Evolutionary conservation across 2,888 invertebrate species (phyloP), one percentile per base, ranked within the genome.

Genomic region (Arrhopalites spinosus): DNA sequence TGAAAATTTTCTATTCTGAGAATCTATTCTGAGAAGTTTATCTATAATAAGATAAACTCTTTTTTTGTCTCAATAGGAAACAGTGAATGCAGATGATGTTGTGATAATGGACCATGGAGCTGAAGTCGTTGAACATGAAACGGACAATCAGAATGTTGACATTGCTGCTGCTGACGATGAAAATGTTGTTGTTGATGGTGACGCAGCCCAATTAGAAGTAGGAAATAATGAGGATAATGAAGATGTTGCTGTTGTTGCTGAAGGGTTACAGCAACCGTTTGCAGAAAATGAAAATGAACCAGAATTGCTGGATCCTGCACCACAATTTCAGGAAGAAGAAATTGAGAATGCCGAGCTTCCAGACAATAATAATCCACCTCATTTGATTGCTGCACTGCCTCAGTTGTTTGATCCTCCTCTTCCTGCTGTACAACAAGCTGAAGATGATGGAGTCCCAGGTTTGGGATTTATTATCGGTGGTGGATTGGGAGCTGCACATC

Each of bases 401-500:
- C 29, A 30, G 45, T 25, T n/a, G n/a, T n/a, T n/a, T 72, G 73
- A 29, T 36, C 56, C 76, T 27, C 64, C 76, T 53, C 76, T 72
- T 11, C 77, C 53, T 25, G 29, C 43, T 29, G 67, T 47, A 67
- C 36, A 53, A 23, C 30, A 47, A 2, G 64, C 70, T 1, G 66
- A 64, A 17, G 73, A 43, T 20, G 75, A 61, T 47, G 66, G 59
- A 25, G 59, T 59, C 27, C 74, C 75, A 29, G 78, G 74, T 20
- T 43, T 78, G 11, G 78, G 78, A 29, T 78, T 78, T 73, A 75
- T 75, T 2, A 72, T 78, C 27, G 78, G 84, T 69, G 87, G 83
- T 81, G 88, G 88, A 66, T 85, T 89, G 11, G 95, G 93, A 0
- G 95, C 93, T 0, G 95, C 93, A 0, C 96, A 96, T 87, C 91